Percentiles rank a stretch among this genome's conserved stretches.
phyloP scores from a whole-genome alignment of 2,888 invertebrate species.

The Pammene aurita region DNA sequence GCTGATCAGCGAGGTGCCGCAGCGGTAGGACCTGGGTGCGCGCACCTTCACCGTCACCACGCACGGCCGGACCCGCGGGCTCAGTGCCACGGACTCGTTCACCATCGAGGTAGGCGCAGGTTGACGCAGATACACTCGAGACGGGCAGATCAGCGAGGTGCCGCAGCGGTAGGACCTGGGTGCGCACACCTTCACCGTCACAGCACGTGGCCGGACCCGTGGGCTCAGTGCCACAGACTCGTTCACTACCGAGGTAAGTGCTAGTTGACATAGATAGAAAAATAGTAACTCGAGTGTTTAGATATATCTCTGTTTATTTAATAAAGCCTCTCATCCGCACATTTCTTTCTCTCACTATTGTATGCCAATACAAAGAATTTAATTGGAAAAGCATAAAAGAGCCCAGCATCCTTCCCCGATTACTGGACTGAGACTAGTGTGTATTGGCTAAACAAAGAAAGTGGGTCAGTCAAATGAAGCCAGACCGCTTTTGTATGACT shows the following conservation, averaged over 20 bases:
- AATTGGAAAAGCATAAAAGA: constrained; percentile 40
- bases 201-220: too few species aligned
- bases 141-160: too few species aligned
- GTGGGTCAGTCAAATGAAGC: constrained; percentile 40
- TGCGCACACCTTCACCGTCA: too few species aligned
- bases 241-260: too few species aligned
- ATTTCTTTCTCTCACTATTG: constrained; percentile 27
- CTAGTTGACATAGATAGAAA: too few species aligned
- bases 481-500: constrained; percentile 38
- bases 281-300: neutral
- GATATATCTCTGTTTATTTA: neutral
- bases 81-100: constrained; percentile 86
- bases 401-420: constrained; percentile 38
- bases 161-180: too few species aligned
- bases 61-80: too few species aligned
- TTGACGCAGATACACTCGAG: too few species aligned
- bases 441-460: constrained; percentile 41
- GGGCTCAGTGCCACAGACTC: too few species aligned
- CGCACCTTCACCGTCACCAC: constrained; percentile 85
- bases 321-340: constrained; percentile 12
- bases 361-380: constrained; percentile 20
- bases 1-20: constrained; percentile 89
- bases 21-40: constrained; percentile 41
- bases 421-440: constrained; percentile 39
- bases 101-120: constrained; percentile 81